Conservation (phyloP, 2,113 vertebrate species). For the Lycocorax pyrrhopterus region DNA sequence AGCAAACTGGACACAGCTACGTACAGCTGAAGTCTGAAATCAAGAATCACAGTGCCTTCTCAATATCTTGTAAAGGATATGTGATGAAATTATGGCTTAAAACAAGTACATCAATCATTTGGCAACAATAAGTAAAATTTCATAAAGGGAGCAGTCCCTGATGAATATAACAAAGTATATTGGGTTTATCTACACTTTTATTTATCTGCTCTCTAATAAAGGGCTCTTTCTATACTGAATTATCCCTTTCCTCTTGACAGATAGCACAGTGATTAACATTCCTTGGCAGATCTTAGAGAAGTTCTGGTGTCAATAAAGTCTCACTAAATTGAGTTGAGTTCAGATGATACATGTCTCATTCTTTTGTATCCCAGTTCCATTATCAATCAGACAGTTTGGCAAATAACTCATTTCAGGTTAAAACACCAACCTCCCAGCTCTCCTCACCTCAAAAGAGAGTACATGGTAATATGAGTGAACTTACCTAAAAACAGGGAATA, state of each 20-base stretch:
- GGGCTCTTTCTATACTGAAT: background rate
- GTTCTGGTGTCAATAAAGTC: slow-evolving; percentile 60
- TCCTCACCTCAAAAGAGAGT: background rate
- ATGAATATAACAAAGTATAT: background rate
- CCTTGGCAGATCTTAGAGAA: slow-evolving; percentile 42
- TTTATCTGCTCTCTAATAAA: slow-evolving; percentile 26
- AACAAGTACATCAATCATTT: background rate
- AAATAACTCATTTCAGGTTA: slow-evolving; percentile 10
- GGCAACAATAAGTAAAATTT: background rate
- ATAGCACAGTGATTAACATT: slow-evolving; percentile 49
- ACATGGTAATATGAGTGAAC: background rate
- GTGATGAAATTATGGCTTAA: background rate
- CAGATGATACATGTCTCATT: slow-evolving; percentile 28
- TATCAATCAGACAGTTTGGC: slow-evolving; percentile 28
- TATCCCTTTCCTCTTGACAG: slow-evolving; percentile 24
- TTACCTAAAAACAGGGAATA: background rate
- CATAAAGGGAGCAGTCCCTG: background rate
- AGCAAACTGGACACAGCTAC: background rate
- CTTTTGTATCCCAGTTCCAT: background rate
- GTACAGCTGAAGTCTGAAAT: background rate
- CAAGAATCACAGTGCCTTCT: background rate
- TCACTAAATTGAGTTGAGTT: slow-evolving; percentile 29
- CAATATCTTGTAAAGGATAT: background rate
- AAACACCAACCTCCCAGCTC: background rate
- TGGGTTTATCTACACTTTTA: slow-evolving; percentile 6